Evolutionary conservation across 2,888 invertebrate genomes (phyloP).

Genomic region (Scotopteryx bipunctaria): DNA sequence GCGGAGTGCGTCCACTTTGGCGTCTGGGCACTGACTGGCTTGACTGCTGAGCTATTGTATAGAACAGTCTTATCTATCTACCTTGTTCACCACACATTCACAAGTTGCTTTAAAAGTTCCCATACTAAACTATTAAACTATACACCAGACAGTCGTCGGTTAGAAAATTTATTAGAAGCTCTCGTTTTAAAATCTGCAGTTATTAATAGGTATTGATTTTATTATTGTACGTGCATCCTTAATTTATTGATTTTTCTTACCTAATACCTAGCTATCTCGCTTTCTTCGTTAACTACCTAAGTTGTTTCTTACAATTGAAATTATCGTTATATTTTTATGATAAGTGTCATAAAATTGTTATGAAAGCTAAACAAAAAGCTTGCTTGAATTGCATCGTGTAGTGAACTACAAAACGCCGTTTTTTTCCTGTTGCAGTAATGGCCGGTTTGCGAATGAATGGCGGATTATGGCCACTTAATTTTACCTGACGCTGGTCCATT

Average conservation of each 20-base stretch:
- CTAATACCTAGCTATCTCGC: too few relatives aligned
- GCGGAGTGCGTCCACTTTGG: slow-evolving; percentile 38
- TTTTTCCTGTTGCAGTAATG: slow-evolving; percentile 10
- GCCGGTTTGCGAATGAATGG: slow-evolving; percentile 22
- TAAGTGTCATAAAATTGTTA: too few relatives aligned
- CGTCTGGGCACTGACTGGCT: slow-evolving; percentile 56
- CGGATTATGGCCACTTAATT: slow-evolving; percentile 32
- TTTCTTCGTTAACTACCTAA: too few relatives aligned
- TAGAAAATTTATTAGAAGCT: too few relatives aligned
- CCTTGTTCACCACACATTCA: slow-evolving; percentile 12
- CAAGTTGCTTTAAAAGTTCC: slow-evolving; percentile 13
- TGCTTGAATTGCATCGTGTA: slow-evolving; percentile 17
- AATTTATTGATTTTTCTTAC: too few relatives aligned
- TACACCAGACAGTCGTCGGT: slow-evolving; percentile 1
- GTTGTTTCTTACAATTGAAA: not conserved
- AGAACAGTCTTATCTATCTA: slow-evolving; percentile 11
- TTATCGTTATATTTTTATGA: too few relatives aligned
- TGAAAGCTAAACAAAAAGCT: slow-evolving; percentile 4
- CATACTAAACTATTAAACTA: slow-evolving; percentile 25
- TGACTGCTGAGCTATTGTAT: not conserved
- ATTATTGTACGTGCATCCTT: too few relatives aligned
- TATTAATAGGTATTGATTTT: too few relatives aligned
- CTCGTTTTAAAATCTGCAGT: too few relatives aligned
- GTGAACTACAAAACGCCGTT: slow-evolving; percentile 9
- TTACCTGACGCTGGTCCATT: slow-evolving; percentile 45